A percentile compares a stretch with the other conserved stretches of the same genome.
phyloP scores from a whole-genome alignment of 1,140 invertebrate species.

The Macrobrachium nipponense region DNA sequence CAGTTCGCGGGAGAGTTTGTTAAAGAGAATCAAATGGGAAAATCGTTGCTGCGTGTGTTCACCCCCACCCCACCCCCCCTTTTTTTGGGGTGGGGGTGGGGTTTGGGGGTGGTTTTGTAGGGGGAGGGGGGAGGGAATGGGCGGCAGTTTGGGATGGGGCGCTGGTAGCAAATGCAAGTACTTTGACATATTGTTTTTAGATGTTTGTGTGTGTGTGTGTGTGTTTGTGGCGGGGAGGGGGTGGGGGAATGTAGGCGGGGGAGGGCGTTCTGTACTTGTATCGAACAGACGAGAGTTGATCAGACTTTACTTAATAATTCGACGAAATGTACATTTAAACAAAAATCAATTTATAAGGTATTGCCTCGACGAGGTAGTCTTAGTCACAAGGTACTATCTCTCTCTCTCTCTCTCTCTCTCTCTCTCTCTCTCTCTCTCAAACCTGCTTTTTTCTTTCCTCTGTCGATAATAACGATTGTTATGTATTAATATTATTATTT shows the following conservation, averaged over 20 bases:
- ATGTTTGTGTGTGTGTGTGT: background rate
- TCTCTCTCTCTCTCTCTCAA: slow-evolving; percentile 34
- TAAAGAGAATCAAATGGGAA: too few species aligned
- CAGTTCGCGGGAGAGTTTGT: too few species aligned
- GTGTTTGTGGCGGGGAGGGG: background rate
- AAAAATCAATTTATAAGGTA: background rate
- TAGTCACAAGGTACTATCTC: background rate
- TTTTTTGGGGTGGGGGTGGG: too few species aligned
- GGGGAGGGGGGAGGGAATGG: too few species aligned
- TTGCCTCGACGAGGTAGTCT: background rate
- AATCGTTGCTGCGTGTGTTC: too few species aligned
- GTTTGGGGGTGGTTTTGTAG: too few species aligned
- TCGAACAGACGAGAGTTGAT: background rate
- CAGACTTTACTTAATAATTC: too few species aligned
- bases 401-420: slow-evolving; percentile 25
- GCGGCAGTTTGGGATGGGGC: too few species aligned
- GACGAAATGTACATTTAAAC: too few species aligned
- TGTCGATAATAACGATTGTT: background rate
- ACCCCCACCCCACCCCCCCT: too few species aligned
- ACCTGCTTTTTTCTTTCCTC: slow-evolving; percentile 31
- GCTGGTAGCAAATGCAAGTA: too few species aligned
- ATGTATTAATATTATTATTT: background rate
- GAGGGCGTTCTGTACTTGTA: background rate
- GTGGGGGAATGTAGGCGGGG: too few species aligned
- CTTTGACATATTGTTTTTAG: background rate